Evolutionary conservation across 2,797 vertebrate species (phyloP), one percentile per base, ranked within the genome.

Genomic region (Argentina silus): DNA sequence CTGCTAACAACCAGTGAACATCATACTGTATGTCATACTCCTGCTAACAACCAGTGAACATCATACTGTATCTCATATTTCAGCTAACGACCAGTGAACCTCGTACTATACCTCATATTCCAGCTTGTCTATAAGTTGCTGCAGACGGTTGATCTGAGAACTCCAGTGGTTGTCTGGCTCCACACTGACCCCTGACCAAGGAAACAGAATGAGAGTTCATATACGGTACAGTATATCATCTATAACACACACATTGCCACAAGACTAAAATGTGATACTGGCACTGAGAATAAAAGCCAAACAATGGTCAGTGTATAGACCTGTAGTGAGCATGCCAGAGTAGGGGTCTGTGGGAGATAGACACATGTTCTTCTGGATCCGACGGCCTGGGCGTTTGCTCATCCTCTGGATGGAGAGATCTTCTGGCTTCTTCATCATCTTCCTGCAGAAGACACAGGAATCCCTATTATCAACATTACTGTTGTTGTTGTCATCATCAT

Each of bases 91-190:
- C 11, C 27, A 61, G 2, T 27, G 6, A 3, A 69, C 63, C 67
- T 65, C 0, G 64, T 17, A 89, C 8, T n/a, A 27, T 84, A 98
- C 96, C 95, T 96, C 95, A 89, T 91, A 95, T 86, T 97, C 96
- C 66, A 97, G 89, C 77, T 97, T 96, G 90, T 96, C 94, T 0
- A 97, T 94, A 83, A 97, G 94, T 78, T 97, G 93, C 89, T 98
- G 95, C 51, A 97, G 92, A 51, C 95, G 94, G 78, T 93, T 94
- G 81, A 97, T 94, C 91, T 97, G 96, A 70, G 95, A 92, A 82
- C 86, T 91, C 96, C 97, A 98, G 75, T 95, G 95, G 86, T 90
- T 93, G 85, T 93, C 95, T 0, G 93, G 90, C 79, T 97, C 94
- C 0, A 96, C 93, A 51, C 92, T 93, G 81, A 89, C 74, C 19